Evolutionary conservation across 2,888 invertebrate genomes (phyloP), one percentile per base, ranked within the genome.

Genomic region (Pollenia amentaria): DNA sequence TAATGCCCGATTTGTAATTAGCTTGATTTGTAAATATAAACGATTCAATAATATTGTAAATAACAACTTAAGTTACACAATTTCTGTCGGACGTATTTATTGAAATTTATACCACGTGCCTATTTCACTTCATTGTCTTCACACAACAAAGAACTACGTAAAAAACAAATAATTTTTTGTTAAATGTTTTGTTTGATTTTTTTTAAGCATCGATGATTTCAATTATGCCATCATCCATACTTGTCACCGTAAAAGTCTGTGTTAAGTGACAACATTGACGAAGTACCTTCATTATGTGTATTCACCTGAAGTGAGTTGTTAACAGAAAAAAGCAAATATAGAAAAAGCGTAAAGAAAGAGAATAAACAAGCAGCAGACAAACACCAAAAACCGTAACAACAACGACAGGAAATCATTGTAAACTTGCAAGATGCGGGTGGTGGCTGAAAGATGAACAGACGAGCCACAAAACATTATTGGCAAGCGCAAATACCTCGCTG

Each of bases 201-300:
- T 40, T 55, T 62, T 46, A 70, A 79, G 60, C 14, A 40, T 62
- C 51, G 7, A 44, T 55, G 55, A 76, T 72, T 67, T 78, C 85
- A 82, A 78, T 79, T 81, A 70, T 62, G n/a, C 16, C 67, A 57
- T 70, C 40, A 83, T 44, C n/a, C 12, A 65, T 60, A 75, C n/a
- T 62, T 18, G 44, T 44, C 53, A 12, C 10, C 14, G 29, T 51
- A 16, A 12, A 16, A 70, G 62, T 18, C 65, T 78, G n/a, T 57
- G 60, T 75, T 18, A 75, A 78, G 21, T 82, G 82, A 75, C 64
- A 86, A 64, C 75, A 79, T 86, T 82, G 78, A 86, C 78, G 77
- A 86, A 82, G 83, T 70, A 67, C 70, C 69, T 69, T 75, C 75
- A 75, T 82, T 85, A 75, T 75, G 73, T 73, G 67, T 44, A 64